A percentile compares a stretch with the other conserved stretches of the same genome.
phyloP scores from a whole-genome alignment of 2,113 vertebrate species.

The Sitta europaea region DNA sequence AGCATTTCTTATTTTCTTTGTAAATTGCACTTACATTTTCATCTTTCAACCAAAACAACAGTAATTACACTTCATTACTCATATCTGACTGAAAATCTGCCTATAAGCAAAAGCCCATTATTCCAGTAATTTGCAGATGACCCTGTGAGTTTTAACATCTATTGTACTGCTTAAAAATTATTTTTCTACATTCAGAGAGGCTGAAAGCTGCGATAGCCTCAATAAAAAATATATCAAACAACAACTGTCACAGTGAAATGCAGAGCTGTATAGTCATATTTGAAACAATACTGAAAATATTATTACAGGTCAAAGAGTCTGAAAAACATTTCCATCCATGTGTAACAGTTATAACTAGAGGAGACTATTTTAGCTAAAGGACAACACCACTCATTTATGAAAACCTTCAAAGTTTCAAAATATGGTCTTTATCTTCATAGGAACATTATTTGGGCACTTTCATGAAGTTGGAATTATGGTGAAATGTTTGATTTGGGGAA shows the following conservation, averaged over 20 bases:
- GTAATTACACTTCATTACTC: conserved; percentile 44
- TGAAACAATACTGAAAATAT: background rate
- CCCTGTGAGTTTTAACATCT: conserved; percentile 5
- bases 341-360: background rate
- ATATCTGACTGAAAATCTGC: conserved; percentile 35
- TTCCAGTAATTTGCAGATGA: conserved; percentile 44
- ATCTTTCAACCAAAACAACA: conserved; percentile 15
- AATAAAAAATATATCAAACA: background rate
- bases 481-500: background rate
- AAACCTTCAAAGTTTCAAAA: background rate
- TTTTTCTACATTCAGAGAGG: background rate
- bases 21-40: conserved; percentile 20
- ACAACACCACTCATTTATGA: background rate
- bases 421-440: background rate
- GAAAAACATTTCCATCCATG: background rate
- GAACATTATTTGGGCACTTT: background rate
- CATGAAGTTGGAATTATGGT: background rate
- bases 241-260: background rate
- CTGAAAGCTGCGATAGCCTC: background rate
- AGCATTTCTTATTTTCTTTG: background rate
- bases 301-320: background rate
- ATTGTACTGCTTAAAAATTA: background rate
- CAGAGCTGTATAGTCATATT: background rate
- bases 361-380: background rate
- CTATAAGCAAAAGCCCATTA: conserved; percentile 42